Evolutionary conservation across 2,113 vertebrate species (phyloP).

Genomic region (Amia ocellicauda): DNA sequence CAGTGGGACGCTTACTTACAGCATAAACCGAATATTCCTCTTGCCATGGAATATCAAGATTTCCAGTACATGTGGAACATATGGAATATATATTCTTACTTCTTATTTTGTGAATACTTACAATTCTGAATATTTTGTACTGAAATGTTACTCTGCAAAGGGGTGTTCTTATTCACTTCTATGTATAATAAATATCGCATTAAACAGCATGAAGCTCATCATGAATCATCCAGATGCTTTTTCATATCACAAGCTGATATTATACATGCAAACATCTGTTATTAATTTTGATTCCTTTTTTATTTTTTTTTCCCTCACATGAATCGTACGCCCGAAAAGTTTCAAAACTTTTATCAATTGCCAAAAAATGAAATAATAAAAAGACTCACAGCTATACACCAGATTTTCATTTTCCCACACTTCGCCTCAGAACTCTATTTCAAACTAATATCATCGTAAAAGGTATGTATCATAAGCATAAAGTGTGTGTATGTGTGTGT

Average conservation of each 20-base stretch:
- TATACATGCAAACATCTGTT: slow-evolving; percentile 48
- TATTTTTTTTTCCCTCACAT: too few relatives aligned
- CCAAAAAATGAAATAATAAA: slow-evolving; percentile 56
- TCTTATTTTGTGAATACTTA: too few relatives aligned
- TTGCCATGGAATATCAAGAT: too few relatives aligned
- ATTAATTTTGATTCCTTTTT: slow-evolving; percentile 51
- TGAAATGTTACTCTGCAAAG: too few relatives aligned
- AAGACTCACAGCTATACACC: slow-evolving; percentile 45
- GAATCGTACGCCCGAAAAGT: slow-evolving; percentile 47
- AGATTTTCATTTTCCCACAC: slow-evolving; percentile 34
- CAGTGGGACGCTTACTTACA: too few relatives aligned
- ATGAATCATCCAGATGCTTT: slow-evolving; percentile 61
- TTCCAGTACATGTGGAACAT: too few relatives aligned
- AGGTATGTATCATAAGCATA: slow-evolving; percentile 26
- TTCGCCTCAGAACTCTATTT: slow-evolving; percentile 33
- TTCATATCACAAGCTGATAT: slow-evolving; percentile 29
- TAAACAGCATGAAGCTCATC: too few relatives aligned
- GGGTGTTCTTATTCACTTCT: too few relatives aligned
- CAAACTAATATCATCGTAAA: slow-evolving; percentile 31
- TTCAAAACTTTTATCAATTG: slow-evolving; percentile 53
- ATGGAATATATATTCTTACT: too few relatives aligned
- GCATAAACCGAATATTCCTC: too few relatives aligned
- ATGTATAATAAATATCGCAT: too few relatives aligned
- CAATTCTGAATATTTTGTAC: too few relatives aligned
- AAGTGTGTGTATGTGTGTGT: slow-evolving; percentile 1